phyloP scores from a whole-genome alignment of 2,888 invertebrate genomes.

The Cheilosia variabilis region DNA sequence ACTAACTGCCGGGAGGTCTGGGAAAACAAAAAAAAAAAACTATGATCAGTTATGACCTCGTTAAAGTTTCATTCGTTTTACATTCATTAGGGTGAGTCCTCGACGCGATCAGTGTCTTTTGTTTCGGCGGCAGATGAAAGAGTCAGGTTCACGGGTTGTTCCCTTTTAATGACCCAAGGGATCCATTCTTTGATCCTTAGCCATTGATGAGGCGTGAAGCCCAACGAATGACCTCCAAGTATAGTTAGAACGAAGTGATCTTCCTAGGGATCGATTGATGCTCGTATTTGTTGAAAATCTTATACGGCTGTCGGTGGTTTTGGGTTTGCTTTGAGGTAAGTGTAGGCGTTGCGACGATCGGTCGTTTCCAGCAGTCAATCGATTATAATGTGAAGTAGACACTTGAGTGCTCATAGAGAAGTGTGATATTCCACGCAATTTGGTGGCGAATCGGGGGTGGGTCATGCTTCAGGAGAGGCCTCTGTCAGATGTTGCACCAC shows the following conservation, averaged over 20 bases:
- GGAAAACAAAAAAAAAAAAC: not conserved
- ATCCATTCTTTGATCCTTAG: conserved; percentile 57
- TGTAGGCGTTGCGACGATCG: conserved; percentile 21
- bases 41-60: conserved; percentile 73
- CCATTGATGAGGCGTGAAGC: conserved; percentile 62
- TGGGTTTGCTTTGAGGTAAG: conserved; percentile 6
- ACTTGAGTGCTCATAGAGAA: not conserved
- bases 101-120: conserved; percentile 12
- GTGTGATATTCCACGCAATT: conserved; percentile 68
- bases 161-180: conserved; percentile 34
- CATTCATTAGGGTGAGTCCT: conserved; percentile 62
- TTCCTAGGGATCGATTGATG: conserved; percentile 28
- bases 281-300: conserved; percentile 57
- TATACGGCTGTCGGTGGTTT: conserved; percentile 19
- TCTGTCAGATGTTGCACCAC: conserved; percentile 57
- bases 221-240: conserved; percentile 52
- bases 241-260: conserved; percentile 16
- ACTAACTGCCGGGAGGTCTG: conserved; percentile 56
- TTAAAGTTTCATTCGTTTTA: conserved; percentile 73
- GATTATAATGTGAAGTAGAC: conserved; percentile 38
- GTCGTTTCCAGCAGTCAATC: conserved; percentile 34
- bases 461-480: conserved; percentile 24
- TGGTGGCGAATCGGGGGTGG: conserved; percentile 42
- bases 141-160: conserved; percentile 56
- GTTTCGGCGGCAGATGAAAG: conserved; percentile 48